Base-by-base conservation (phyloP, 1,140 invertebrate species). In the Plutomurus gul region DNA sequence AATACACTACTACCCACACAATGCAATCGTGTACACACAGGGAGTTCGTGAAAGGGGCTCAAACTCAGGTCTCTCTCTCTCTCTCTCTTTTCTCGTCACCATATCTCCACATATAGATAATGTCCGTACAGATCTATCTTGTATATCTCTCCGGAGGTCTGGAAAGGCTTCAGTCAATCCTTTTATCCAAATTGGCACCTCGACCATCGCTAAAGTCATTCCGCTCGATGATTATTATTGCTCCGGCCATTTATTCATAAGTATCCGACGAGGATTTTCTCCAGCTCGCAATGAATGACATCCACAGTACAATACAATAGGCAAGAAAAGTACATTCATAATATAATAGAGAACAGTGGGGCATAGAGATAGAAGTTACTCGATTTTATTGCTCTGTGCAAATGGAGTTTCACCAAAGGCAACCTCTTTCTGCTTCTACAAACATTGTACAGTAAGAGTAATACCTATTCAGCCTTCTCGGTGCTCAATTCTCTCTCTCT, bases 171-270 rank as follows among this genome's bases (percentile, higher is more conserved):
- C 46, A 75, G 49, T 81, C 77, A 83, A 83, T 83, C 82, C 82
- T 83, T 83, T 83, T 83, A 83, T 80, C 78, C 80, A 80, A 82
- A 83, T 83, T 83, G 80, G 80, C 82, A 83, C 82, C 82, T 83
- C 78, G 51, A 70, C 75, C 47, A 72, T 70, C 40, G 37, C 76
- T 25, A 72, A 11, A 76, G 79, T 77, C 79, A 77, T 80, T 80
- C 46, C 33, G 27, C 20, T 73, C 65, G 75, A 79, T 75, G 60
- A 82, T 78, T 78, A 82, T 82, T 82, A 82, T 82, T 82, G 56
- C 75, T 71, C 71, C 60, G 22, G 46, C 78, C 78, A 79, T 79
- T 75, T 79, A 79, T 79, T 79, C 78, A 79, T 79, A 79, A 75
- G 51, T 75, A 72, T 72, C 70, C 37, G 70, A 72, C 22, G 39